Conservation (phyloP, 1,140 invertebrate species). For the Drosophila arizonae region DNA sequence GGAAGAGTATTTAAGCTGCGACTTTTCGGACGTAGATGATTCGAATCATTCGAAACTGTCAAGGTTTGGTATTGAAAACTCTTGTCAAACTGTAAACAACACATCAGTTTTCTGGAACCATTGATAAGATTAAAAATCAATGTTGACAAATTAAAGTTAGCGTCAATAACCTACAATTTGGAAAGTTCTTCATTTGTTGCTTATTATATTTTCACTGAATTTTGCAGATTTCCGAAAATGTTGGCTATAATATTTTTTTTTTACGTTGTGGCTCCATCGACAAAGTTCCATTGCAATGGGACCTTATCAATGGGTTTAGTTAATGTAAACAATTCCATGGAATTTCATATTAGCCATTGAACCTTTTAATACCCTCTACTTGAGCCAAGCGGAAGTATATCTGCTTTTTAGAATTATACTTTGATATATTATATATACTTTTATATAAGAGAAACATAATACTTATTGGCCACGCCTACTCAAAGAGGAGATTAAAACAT, state of each 20-base stretch:
- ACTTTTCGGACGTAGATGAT: too few relatives aligned
- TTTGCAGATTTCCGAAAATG: neutral
- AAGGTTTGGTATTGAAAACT: neutral
- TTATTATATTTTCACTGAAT: conserved; percentile 21
- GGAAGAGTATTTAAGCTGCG: neutral
- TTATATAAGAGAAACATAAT: too few relatives aligned
- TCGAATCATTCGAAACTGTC: neutral
- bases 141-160: conserved; percentile 25
- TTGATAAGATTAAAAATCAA: conserved; percentile 60
- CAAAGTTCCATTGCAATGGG: conserved; percentile 4
- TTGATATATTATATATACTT: neutral
- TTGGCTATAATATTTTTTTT: too few relatives aligned
- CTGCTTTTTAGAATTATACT: neutral
- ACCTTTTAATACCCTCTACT: neutral
- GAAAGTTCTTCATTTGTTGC: conserved; percentile 22
- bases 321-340: conserved; percentile 24
- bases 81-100: neutral
- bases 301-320: conserved; percentile 25
- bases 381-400: neutral
- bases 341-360: conserved; percentile 24
- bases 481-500: too few relatives aligned
- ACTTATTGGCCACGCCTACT: too few relatives aligned
- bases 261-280: neutral
- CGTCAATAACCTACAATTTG: conserved; percentile 32
- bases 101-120: neutral